These are phyloP conservation scores for Heteropelma amictum DNA, from an alignment of 2,888 invertebrate genomes.

Conservation along the genomic window DNA sequence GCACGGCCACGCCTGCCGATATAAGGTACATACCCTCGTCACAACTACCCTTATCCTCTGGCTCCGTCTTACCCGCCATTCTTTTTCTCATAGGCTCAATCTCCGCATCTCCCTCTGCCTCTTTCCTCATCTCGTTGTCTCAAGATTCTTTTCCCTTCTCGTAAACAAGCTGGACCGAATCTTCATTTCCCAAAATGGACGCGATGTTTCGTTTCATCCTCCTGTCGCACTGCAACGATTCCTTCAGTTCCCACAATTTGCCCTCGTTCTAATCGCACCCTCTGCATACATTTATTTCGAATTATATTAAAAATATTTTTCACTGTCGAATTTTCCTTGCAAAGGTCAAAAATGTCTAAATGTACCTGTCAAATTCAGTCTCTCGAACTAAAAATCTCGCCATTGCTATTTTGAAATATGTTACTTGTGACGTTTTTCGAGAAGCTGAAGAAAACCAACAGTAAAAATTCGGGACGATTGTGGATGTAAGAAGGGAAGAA, in stretches of 20 bases:
- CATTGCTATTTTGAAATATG: too few species aligned
- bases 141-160: conserved; percentile 48
- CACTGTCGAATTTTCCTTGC: too few species aligned
- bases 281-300: background rate
- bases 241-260: background rate
- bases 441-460: background rate
- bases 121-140: conserved; percentile 53
- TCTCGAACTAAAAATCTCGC: too few species aligned
- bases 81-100: conserved; percentile 40
- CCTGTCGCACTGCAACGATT: background rate
- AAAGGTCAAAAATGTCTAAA: too few species aligned
- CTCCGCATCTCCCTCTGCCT: conserved; percentile 38
- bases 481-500: background rate
- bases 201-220: conserved; percentile 55
- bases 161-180: conserved; percentile 63
- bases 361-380: too few species aligned
- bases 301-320: too few species aligned
- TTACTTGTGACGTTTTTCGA: too few species aligned
- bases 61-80: conserved; percentile 60
- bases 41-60: conserved; percentile 60
- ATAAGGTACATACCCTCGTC: conserved; percentile 76
- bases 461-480: background rate
- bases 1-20: conserved; percentile 77
- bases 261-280: background rate
- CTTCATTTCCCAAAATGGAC: conserved; percentile 75